phyloP scores from a whole-genome alignment of 30 jellyfish, hydroid and myxozoan species.

The Chironex yamaguchii region DNA sequence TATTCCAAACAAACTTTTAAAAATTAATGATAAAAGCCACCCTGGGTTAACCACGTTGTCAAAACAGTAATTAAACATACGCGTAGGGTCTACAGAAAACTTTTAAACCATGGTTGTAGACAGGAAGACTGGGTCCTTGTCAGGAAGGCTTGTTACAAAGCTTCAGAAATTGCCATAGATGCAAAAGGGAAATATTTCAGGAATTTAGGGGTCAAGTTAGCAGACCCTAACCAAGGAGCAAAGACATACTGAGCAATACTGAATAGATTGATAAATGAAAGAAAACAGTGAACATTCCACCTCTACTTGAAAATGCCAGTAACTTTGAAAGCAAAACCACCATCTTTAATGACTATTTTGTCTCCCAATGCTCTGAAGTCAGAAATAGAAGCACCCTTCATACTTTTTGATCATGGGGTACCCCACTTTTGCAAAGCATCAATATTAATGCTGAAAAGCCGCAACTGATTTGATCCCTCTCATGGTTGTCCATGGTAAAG shows the following conservation, averaged over 20 bases:
- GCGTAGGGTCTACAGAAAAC: slow-evolving; percentile 31
- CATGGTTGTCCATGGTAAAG: too few relatives aligned
- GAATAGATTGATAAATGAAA: slow-evolving; percentile 58
- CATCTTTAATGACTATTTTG: not conserved
- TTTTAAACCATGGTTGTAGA: slow-evolving; percentile 47
- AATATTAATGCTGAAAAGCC: too few relatives aligned
- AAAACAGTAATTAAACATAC: slow-evolving; percentile 61
- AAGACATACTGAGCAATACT: slow-evolving; percentile 53
- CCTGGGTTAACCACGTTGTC: slow-evolving; percentile 58
- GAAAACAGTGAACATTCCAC: slow-evolving; percentile 34
- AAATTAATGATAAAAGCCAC: slow-evolving; percentile 61
- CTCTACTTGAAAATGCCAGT: slow-evolving; percentile 3
- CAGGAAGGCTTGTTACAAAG: not conserved
- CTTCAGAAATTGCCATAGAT: slow-evolving; percentile 23
- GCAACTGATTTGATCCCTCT: too few relatives aligned
- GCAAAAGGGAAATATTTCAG: slow-evolving; percentile 31
- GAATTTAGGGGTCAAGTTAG: slow-evolving; percentile 33
- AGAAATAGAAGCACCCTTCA: too few relatives aligned
- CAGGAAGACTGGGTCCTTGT: slow-evolving; percentile 62
- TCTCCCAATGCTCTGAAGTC: too few relatives aligned
- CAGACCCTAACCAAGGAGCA: slow-evolving; percentile 37
- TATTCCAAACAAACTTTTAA: slow-evolving; percentile 39
- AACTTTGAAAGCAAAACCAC: not conserved
- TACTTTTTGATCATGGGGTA: too few relatives aligned
- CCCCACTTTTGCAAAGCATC: too few relatives aligned